Conservation (phyloP, 1,140 invertebrate species). For the Ceratitis capitata region DNA sequence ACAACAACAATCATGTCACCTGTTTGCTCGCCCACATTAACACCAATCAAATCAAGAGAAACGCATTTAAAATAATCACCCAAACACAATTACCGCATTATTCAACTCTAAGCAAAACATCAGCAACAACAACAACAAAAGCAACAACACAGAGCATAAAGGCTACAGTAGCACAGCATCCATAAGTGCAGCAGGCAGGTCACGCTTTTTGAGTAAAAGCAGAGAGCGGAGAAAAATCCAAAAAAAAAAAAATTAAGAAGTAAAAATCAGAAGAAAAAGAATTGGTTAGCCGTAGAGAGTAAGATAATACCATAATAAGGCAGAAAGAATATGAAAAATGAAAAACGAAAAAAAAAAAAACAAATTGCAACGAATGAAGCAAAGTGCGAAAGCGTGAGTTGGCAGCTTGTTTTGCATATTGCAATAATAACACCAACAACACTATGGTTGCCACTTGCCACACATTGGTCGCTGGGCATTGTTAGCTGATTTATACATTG, state of each 20-base stretch:
- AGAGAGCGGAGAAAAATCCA: neutral
- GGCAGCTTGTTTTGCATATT: conserved; percentile 19
- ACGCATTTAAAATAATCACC: conserved; percentile 20
- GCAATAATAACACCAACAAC: no score
- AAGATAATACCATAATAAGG: neutral
- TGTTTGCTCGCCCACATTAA: conserved; percentile 26
- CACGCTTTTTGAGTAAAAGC: neutral
- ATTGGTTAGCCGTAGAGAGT: neutral
- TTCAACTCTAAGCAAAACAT: neutral
- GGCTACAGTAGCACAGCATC: neutral
- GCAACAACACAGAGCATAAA: neutral
- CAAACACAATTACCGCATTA: conserved; percentile 30
- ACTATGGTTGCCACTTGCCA: neutral
- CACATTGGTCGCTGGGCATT: no score
- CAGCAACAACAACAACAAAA: neutral
- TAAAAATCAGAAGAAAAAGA: no score
- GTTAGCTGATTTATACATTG: no score
- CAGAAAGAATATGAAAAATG: no score
- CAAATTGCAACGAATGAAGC: neutral
- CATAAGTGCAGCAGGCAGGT: neutral
- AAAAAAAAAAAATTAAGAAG: neutral
- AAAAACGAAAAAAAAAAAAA: no score
- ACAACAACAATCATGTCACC: neutral
- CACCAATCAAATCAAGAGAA: conserved; percentile 32
- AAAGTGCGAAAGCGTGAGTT: conserved; percentile 21